Conservation (phyloP, 2,113 vertebrate genomes). For the Hirundichthys speculiger region DNA sequence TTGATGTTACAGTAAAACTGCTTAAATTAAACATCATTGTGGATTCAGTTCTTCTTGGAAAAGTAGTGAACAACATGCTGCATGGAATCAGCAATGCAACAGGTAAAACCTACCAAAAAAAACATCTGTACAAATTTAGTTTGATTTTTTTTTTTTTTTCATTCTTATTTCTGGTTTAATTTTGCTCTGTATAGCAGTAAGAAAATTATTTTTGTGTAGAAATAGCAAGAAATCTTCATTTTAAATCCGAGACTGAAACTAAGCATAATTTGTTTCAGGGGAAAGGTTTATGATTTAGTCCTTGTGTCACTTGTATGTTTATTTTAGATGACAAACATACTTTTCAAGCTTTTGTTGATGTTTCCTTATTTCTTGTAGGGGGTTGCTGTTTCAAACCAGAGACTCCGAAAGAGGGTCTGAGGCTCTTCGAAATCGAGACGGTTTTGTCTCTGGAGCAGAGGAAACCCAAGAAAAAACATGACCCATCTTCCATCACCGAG, state of each 20-base stretch:
- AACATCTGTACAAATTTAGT: too few species aligned
- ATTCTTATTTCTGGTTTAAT: too few species aligned
- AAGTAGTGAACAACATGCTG: slow-evolving; percentile 51
- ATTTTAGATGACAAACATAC: too few species aligned
- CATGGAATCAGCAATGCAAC: slow-evolving; percentile 75
- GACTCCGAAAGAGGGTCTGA: slow-evolving; percentile 61
- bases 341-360: neutral
- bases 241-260: too few species aligned
- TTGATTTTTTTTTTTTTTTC: neutral
- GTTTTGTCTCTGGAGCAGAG: slow-evolving; percentile 71
- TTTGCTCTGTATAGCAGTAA: too few species aligned
- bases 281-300: too few species aligned
- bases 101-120: too few species aligned
- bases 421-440: slow-evolving; percentile 75
- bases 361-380: slow-evolving; percentile 37
- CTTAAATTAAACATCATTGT: slow-evolving; percentile 49
- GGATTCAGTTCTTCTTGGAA: slow-evolving; percentile 65
- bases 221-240: too few species aligned
- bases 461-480: slow-evolving; percentile 51
- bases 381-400: slow-evolving; percentile 76
- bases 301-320: too few species aligned
- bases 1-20: slow-evolving; percentile 44
- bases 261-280: too few species aligned
- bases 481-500: slow-evolving; percentile 37
- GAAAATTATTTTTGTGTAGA: too few species aligned